These are phyloP conservation scores for Chaetoderma sp. DNA, from an alignment of 2,888 invertebrate species.

Conservation along the genomic window DNA sequence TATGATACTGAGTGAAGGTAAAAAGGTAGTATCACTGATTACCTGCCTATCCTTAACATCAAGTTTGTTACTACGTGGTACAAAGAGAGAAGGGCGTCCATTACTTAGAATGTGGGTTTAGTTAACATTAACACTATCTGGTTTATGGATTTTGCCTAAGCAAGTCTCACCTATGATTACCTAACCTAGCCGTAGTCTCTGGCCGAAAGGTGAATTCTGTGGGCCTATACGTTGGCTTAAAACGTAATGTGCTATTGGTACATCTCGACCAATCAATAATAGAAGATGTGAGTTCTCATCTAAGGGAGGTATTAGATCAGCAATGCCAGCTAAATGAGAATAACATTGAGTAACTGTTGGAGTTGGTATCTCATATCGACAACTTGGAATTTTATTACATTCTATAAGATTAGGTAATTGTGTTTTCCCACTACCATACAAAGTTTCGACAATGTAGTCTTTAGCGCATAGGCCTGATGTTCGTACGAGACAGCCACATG, in stretches of 20 bases:
- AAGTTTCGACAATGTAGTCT: conserved; percentile 17
- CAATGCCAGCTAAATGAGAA: conserved; percentile 3
- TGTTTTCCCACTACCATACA: conserved; percentile 18
- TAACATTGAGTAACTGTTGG: conserved; percentile 19
- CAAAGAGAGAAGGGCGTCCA: conserved; percentile 1
- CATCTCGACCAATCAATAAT: conserved; percentile 13
- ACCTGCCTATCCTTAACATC: neutral
- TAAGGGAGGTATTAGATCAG: conserved; percentile 1
- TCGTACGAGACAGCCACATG: neutral
- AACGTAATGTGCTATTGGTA: conserved; percentile 11
- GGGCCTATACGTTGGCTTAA: conserved; percentile 1
- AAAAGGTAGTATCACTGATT: neutral
- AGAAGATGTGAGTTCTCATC: neutral
- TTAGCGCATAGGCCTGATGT: conserved; percentile 17
- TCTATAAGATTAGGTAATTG: conserved; percentile 32
- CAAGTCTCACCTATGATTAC: conserved; percentile 9
- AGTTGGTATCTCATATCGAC: conserved; percentile 32
- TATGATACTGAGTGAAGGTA: neutral
- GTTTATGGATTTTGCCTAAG: conserved; percentile 8
- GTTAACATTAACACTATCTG: neutral
- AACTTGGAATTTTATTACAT: conserved; percentile 32
- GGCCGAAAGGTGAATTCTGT: conserved; percentile 3
- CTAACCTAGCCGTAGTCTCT: conserved; percentile 11
- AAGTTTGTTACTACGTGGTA: neutral
- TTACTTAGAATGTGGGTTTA: neutral